phyloP scores from a whole-genome alignment of 1,140 invertebrate genomes.

The Rhagoletis pomonella region DNA sequence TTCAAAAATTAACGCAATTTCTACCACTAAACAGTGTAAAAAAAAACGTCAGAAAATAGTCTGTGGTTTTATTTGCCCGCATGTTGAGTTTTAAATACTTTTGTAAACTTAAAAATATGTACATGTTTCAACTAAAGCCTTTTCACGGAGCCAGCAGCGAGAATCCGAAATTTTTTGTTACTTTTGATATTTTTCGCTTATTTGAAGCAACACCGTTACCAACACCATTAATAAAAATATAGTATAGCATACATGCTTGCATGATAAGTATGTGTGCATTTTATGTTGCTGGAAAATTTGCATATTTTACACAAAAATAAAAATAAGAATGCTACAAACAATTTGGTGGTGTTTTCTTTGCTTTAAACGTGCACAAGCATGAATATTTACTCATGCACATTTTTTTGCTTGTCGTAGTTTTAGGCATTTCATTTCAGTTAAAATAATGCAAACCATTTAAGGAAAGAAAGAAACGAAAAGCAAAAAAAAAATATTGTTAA shows the following conservation, averaged over 20 bases:
- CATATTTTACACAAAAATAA: neutral
- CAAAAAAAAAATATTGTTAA: neutral
- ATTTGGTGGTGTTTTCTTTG: constrained; percentile 21
- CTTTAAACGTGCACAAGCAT: neutral
- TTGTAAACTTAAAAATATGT: too few relatives aligned
- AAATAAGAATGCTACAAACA: neutral
- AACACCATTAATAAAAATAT: too few relatives aligned
- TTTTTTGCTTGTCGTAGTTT: neutral
- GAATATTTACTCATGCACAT: neutral
- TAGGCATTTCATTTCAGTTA: constrained; percentile 8
- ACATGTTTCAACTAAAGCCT: too few relatives aligned
- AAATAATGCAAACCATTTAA: constrained; percentile 38
- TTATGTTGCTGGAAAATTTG: constrained; percentile 19
- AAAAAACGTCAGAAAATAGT: too few relatives aligned
- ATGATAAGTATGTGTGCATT: neutral
- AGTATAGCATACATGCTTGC: neutral
- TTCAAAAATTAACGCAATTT: too few relatives aligned
- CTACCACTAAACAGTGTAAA: too few relatives aligned
- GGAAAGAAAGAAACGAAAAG: neutral
- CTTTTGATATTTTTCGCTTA: too few relatives aligned
- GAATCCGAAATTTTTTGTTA: too few relatives aligned
- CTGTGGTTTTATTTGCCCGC: too few relatives aligned
- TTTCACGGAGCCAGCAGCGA: too few relatives aligned
- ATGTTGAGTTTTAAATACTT: too few relatives aligned
- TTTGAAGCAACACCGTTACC: too few relatives aligned